Base-by-base conservation (phyloP, 2,888 invertebrate genomes). In the Spodoptera picta region DNA sequence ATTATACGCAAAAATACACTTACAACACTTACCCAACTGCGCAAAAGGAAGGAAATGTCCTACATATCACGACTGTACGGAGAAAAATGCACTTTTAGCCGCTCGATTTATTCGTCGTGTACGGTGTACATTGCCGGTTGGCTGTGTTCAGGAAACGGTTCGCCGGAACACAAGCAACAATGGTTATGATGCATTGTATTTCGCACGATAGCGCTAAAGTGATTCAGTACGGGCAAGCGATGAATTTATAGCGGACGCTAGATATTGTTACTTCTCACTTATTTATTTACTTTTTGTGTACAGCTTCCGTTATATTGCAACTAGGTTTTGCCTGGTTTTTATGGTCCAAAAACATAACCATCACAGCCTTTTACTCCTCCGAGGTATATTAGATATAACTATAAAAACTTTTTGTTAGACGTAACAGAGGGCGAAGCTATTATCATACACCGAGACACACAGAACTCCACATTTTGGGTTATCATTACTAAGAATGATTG, bases 121-220 rank as follows among this genome's bases (percentile, higher is more conserved):
- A 72, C 62, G 55, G n/a, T 79, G 65, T 81, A 85, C 83, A 85
- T 83, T 78, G 83, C 86, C 73, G 72, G 78, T 72, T 79, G 69
- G 79, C 80, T 82, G 78, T 82, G 73, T 60, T 44, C 74, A 77
- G 81, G 82, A 83, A 82, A 75, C 72, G 65, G 51, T 60, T 61
- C 67, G 74, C 85, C 88, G 91, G 87, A 88, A 81, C 85, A 77
- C 75, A 66, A 75, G 84, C 82, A 80, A 89, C 92, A 91, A 92
- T 91, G 90, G 88, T 79, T 86, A 84, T 92, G 92, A 92, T 90
- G 74, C 86, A 92, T 90, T 85, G 90, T 85, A 79, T 84, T 87
- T 81, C 92, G 83, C 84, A 74, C 92, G 90, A 92, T 92, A 92
- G 90, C 86, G 77, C 86, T 90, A 87, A 91, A 87, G 88, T 90